A percentile compares a stretch with the other conserved stretches of the same genome.
Evolutionary conservation across 2,888 invertebrate species (phyloP).

Genomic region (Alcis repandata): DNA sequence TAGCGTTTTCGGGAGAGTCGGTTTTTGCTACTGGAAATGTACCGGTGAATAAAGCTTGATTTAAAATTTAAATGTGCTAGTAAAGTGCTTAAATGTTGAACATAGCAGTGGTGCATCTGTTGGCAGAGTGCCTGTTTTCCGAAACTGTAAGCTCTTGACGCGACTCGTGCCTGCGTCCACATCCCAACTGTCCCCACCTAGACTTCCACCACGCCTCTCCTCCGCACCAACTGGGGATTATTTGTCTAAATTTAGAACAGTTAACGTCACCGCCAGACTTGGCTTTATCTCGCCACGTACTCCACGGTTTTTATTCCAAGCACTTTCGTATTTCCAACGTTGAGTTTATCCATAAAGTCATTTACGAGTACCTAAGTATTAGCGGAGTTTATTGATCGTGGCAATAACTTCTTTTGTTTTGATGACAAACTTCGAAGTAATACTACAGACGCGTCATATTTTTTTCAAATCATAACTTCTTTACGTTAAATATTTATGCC

Average conservation of each 20-base stretch:
- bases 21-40: conserved; percentile 43
- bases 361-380: not conserved
- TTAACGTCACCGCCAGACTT: conserved; percentile 58
- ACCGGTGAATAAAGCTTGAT: conserved; percentile 42
- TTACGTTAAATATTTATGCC: conserved; percentile 17
- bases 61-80: conserved; percentile 55
- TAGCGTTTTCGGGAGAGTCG: conserved; percentile 47
- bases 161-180: conserved; percentile 49
- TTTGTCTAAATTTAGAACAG: conserved; percentile 67
- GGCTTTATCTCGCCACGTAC: conserved; percentile 45
- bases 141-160: conserved; percentile 58
- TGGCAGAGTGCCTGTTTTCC: conserved; percentile 74
- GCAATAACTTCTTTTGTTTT: conserved; percentile 3
- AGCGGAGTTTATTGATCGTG: conserved; percentile 5
- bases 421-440: conserved; percentile 13
- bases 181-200: conserved; percentile 53
- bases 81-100: conserved; percentile 57
- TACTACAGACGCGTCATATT: not conserved
- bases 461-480: not conserved
- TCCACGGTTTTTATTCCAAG: conserved; percentile 45
- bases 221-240: conserved; percentile 59
- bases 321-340: conserved; percentile 30
- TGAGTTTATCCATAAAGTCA: not conserved
- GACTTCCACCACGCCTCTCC: conserved; percentile 56
- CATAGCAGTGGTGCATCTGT: conserved; percentile 62